Conservation (phyloP, 2,113 vertebrate genomes). For the Eptesicus fuscus region DNA sequence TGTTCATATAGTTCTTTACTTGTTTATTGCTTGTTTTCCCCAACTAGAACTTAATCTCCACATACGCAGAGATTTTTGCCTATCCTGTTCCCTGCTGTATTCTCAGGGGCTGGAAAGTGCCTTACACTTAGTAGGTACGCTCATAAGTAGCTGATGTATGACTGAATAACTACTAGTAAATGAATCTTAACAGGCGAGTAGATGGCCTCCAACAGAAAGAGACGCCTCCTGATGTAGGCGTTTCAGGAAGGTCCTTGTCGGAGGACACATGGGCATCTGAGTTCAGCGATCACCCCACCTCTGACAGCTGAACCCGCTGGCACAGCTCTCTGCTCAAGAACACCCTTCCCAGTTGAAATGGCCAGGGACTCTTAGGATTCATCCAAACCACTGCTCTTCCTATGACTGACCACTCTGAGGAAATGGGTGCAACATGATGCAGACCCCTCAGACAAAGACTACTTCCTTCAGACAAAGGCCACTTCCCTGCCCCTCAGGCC, state of each 20-base stretch:
- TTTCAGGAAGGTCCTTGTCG: not conserved
- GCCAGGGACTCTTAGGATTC: not conserved
- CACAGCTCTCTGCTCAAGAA: not conserved
- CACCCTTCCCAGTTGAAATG: not conserved
- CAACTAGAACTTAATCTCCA: not conserved
- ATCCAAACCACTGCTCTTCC: not conserved
- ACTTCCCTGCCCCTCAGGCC: not conserved
- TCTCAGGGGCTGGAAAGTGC: not conserved
- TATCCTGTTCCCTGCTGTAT: not conserved
- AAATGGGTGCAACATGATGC: not conserved
- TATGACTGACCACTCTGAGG: not conserved
- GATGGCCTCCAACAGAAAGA: not conserved
- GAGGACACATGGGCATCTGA: accelerated
- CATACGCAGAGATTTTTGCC: not conserved
- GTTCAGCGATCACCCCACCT: not conserved
- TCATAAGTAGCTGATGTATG: not conserved
- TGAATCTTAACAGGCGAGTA: not conserved
- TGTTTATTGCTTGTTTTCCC: not conserved
- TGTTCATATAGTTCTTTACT: not conserved
- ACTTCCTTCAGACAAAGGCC: not conserved
- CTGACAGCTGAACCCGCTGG: not conserved
- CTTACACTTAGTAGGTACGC: not conserved
- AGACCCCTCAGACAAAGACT: not conserved
- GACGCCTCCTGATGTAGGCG: not conserved
- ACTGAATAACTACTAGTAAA: not conserved